Evolutionary conservation across 2,888 invertebrate genomes (phyloP).

Genomic region (Agrochola lota): DNA sequence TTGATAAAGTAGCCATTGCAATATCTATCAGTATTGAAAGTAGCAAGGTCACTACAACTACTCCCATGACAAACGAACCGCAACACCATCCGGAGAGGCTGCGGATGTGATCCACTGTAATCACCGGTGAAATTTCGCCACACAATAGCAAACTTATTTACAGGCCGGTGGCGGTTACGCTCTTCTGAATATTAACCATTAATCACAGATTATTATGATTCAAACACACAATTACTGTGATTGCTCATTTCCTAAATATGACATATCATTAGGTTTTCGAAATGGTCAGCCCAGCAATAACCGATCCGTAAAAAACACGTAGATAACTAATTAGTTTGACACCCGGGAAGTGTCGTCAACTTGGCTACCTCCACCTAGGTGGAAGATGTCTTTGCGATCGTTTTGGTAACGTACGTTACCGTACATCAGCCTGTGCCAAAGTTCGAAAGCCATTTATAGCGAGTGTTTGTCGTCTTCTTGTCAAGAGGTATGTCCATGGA

Average conservation of each 20-base stretch:
- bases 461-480: conserved; percentile 88
- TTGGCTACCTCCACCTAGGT: conserved; percentile 62
- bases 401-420: conserved; percentile 70
- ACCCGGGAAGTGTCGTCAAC: conserved; percentile 59
- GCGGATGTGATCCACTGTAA: conserved; percentile 88
- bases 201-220: conserved; percentile 83
- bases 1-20: conserved; percentile 27
- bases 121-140: conserved; percentile 89
- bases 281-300: conserved; percentile 21
- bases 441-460: conserved; percentile 88
- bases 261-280: conserved; percentile 71
- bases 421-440: conserved; percentile 77
- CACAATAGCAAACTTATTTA: conserved; percentile 79
- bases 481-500: conserved; percentile 86
- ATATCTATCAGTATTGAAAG: conserved; percentile 69
- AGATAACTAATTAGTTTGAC: conserved; percentile 7
- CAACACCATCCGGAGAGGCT: conserved; percentile 86
- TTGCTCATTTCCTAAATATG: conserved; percentile 80
- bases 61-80: conserved; percentile 80
- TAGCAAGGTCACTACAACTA: conserved; percentile 78
- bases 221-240: conserved; percentile 74
- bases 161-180: conserved; percentile 82
- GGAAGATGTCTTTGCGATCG: conserved; percentile 64
- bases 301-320: conserved; percentile 16
- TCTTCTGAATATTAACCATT: conserved; percentile 82